A percentile compares a stretch with the other conserved stretches of the same genome.
Evolutionary conservation across 2,888 invertebrate species (phyloP).

Genomic region (Germaria angustata): DNA sequence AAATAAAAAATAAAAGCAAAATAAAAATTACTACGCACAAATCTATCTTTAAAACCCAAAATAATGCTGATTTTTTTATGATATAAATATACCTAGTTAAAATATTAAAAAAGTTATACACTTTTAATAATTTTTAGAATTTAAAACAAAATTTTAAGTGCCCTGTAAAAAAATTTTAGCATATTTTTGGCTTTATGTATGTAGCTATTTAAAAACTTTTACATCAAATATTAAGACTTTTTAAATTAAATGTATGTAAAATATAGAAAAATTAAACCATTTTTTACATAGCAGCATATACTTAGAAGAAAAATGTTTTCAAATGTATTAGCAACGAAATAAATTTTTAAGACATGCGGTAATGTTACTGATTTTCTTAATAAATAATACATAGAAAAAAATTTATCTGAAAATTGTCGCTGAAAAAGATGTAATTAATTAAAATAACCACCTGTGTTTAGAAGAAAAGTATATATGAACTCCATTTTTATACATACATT

Average conservation of each 20-base stretch:
- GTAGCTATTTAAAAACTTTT: conserved; percentile 57
- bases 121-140: conserved; percentile 41
- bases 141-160: conserved; percentile 61
- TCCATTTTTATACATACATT: conserved; percentile 49
- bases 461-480: conserved; percentile 8
- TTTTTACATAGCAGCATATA: conserved; percentile 33
- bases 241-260: conserved; percentile 50
- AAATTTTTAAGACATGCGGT: conserved; percentile 29
- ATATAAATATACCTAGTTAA: conserved; percentile 46
- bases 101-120: conserved; percentile 44
- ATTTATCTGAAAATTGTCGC: background rate
- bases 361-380: conserved; percentile 49
- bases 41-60: conserved; percentile 28
- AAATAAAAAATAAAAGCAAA: conserved; percentile 13
- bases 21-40: conserved; percentile 49
- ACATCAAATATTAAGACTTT: conserved; percentile 35
- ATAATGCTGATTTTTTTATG: conserved; percentile 53
- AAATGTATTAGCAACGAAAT: conserved; percentile 60
- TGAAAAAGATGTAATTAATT: conserved; percentile 2
- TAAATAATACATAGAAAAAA: background rate
- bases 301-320: conserved; percentile 12
- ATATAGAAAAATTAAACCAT: conserved; percentile 51
- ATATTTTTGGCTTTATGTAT: conserved; percentile 61
- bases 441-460: conserved; percentile 53
- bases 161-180: conserved; percentile 61